phyloP scores from a whole-genome alignment of 2,797 vertebrate species.

The Clarias platycephalus region DNA sequence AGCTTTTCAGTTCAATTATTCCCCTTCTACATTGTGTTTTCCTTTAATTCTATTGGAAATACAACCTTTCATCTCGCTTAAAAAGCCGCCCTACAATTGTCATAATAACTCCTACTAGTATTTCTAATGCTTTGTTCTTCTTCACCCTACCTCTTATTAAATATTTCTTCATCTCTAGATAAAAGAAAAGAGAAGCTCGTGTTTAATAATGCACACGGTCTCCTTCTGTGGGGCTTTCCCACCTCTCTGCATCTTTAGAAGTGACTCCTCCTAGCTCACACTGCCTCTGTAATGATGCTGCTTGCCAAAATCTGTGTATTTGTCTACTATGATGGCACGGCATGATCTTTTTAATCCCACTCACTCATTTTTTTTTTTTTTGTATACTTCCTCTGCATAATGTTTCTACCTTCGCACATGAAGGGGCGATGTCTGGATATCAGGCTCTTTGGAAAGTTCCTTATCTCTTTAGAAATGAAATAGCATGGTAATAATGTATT shows the following conservation, averaged over 20 bases:
- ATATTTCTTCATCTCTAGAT: conserved; percentile 23
- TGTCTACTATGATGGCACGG: conserved; percentile 25
- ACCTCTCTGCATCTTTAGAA: conserved; percentile 7
- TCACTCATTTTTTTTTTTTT: neutral
- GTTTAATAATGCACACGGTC: conserved; percentile 5
- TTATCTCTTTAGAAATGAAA: neutral
- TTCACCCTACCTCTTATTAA: conserved; percentile 2
- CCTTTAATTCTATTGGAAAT: neutral
- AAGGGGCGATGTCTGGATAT: conserved; percentile 27
- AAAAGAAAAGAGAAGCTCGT: conserved; percentile 14
- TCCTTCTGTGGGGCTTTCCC: neutral
- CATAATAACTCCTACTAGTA: neutral
- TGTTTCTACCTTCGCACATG: conserved; percentile 28
- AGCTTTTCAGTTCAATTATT: neutral
- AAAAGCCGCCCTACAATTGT: neutral
- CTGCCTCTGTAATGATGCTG: conserved; percentile 11
- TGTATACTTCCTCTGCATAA: neutral
- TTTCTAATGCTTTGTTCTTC: conserved; percentile 12
- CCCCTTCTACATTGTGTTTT: neutral
- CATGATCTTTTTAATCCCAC: conserved; percentile 8
- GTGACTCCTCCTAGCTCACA: neutral
- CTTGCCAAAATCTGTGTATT: conserved; percentile 38
- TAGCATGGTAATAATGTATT: neutral
- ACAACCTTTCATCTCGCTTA: conserved; percentile 7
- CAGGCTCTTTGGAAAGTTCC: conserved; percentile 19